Conservation (phyloP, 2,888 invertebrate species). For the Adela reaumurella region DNA sequence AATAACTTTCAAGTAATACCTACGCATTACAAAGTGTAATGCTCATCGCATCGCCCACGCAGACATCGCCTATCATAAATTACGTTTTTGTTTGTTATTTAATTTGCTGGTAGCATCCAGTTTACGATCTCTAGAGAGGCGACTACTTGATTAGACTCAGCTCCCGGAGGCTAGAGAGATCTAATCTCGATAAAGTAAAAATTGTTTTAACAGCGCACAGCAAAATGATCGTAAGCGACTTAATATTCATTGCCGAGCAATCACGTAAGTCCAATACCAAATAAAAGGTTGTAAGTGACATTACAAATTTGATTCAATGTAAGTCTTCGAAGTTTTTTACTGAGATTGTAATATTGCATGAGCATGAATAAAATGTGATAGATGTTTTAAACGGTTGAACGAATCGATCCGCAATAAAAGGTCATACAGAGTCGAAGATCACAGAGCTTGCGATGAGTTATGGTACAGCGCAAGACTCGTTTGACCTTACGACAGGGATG, state of each 20-base stretch:
- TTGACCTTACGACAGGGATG: background rate
- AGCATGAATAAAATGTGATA: no score
- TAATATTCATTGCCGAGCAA: background rate
- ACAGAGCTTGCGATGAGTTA: background rate
- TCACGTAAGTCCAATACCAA: no score
- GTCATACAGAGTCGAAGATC: background rate
- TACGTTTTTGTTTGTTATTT: background rate
- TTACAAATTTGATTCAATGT: no score
- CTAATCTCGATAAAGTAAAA: background rate
- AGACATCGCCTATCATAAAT: background rate
- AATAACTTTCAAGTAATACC: no score
- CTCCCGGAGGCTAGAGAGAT: background rate
- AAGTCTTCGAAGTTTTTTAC: no score
- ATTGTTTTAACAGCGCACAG: background rate
- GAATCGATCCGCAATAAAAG: background rate
- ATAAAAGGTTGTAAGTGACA: no score
- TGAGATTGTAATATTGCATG: no score
- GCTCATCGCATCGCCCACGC: background rate
- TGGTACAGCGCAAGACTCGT: background rate
- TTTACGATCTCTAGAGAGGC: background rate
- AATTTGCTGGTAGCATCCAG: background rate
- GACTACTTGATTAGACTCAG: background rate
- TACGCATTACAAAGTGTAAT: background rate
- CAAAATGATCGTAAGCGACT: background rate
- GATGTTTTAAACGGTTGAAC: no score